Base-by-base conservation (phyloP, 2,888 invertebrate genomes). In the Nemotelus nigrinus region DNA sequence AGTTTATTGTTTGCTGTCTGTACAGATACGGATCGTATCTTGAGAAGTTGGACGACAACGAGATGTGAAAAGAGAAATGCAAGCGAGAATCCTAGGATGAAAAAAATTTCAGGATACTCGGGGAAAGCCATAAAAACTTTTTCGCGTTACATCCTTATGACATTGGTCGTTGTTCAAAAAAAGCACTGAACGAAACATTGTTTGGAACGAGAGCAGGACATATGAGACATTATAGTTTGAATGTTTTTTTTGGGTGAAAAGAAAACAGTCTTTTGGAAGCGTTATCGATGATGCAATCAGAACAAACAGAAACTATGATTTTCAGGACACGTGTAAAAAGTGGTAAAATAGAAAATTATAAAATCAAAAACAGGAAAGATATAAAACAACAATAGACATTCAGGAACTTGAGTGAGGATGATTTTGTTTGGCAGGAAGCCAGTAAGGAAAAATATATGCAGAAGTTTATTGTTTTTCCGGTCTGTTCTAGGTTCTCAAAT, bases 61-160 rank as follows among this genome's bases (percentile, higher is more conserved):
- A 76, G 64, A 71, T 60, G 71, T 50, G 68, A 45, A 74, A 75
- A 75, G 25, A 44, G 64, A 74, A 6, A 63, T 43, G 0, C 41
- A 78, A 25, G 7, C 68, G 4, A 65, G 47, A 65, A 65, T 45
- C 10, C 58, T 41, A 44, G 53, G 53, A 50, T 68, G 8, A 48
- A 41, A 50, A 53, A 68, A 39, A 50, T 64, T 77, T 78, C 25
- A 25, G 25, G 25, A 25, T 25, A 64, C 58, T 50, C 44, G 76
- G 74, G 55, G 74, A 78, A 77, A 77, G 78, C 76, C 77, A 78
- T 78, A 78, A 78, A 78, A 78, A 78, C 77, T 78, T 78, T 78
- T 64, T 78, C 77, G 78, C 78, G 71, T 72, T 64, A 78, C 74
- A 74, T 71, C 67, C 76, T 72, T 67, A 45, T 77, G 77, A 58